A percentile compares a stretch with the other conserved stretches of the same genome.
phyloP scores from a whole-genome alignment of 2,113 vertebrate genomes.

The Salvator merianae region DNA sequence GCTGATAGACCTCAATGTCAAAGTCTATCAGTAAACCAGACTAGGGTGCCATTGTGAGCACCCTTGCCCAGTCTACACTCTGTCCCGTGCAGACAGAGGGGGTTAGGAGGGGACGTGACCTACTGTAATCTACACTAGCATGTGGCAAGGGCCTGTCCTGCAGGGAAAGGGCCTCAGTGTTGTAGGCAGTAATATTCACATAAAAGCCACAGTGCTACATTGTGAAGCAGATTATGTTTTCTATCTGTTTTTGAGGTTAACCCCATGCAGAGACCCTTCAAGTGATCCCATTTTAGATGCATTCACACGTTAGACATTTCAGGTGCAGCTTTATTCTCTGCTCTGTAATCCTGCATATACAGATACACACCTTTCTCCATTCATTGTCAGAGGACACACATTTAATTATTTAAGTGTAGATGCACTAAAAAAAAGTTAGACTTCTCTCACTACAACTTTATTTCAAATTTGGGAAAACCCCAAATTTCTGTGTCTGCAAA shows the following conservation, averaged over 20 bases:
- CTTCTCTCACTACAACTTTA: neutral
- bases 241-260: neutral
- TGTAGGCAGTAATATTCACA: neutral
- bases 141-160: too few relatives aligned
- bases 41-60: too few relatives aligned
- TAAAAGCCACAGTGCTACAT: neutral
- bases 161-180: too few relatives aligned
- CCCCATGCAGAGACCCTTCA: neutral
- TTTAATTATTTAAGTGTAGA: constrained; percentile 71
- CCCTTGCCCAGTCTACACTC: too few relatives aligned
- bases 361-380: constrained; percentile 50
- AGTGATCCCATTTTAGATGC: neutral
- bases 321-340: neutral
- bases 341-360: constrained; percentile 49
- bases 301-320: neutral
- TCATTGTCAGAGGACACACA: constrained; percentile 61
- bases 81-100: too few relatives aligned
- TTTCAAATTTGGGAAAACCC: constrained; percentile 67
- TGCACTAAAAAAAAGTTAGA: constrained; percentile 60
- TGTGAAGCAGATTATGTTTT: neutral
- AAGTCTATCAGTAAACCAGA: too few relatives aligned
- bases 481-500: constrained; percentile 68
- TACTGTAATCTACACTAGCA: too few relatives aligned
- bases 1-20: too few relatives aligned
- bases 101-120: too few relatives aligned